These are phyloP conservation scores for Empis stercorea DNA, from an alignment of 2,888 invertebrate genomes.

Conservation along the genomic window DNA sequence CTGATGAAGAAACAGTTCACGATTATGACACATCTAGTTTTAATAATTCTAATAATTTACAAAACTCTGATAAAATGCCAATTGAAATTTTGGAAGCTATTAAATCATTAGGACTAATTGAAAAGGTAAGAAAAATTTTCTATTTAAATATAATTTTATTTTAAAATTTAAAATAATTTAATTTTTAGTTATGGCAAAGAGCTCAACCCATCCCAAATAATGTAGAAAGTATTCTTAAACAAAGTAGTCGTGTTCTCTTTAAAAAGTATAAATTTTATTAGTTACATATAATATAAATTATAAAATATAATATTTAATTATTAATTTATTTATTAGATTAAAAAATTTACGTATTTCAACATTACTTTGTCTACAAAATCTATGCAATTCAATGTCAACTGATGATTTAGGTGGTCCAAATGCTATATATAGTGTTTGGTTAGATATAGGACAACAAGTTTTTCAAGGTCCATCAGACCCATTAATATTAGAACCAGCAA, in stretches of 20 bases:
- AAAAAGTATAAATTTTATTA: conserved; percentile 36
- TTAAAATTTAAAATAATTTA: background rate
- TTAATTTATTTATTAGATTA: conserved; percentile 39
- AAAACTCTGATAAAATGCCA: conserved; percentile 40
- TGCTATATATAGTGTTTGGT: conserved; percentile 50
- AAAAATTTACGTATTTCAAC: conserved; percentile 48
- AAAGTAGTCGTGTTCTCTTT: conserved; percentile 37
- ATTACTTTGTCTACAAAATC: conserved; percentile 55
- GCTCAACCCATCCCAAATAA: conserved; percentile 39
- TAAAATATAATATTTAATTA: too few species aligned
- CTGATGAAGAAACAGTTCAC: conserved; percentile 34
- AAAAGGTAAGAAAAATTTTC: conserved; percentile 38
- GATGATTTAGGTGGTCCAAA: conserved; percentile 53
- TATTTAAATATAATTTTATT: background rate
- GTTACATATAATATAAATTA: conserved; percentile 2
- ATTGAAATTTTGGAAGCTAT: conserved; percentile 48
- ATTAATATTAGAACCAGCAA: conserved; percentile 52
- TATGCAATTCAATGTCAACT: conserved; percentile 46
- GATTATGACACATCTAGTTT: conserved; percentile 27
- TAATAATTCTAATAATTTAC: conserved; percentile 16
- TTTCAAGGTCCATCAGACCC: conserved; percentile 42
- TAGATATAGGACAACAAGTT: conserved; percentile 48
- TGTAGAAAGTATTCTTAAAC: conserved; percentile 41
- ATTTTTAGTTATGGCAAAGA: conserved; percentile 22
- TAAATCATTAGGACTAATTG: conserved; percentile 43